These are phyloP conservation scores for Panagrolaimus sp. DNA, from an alignment of 1,140 invertebrate species.

Conservation along the genomic window DNA sequence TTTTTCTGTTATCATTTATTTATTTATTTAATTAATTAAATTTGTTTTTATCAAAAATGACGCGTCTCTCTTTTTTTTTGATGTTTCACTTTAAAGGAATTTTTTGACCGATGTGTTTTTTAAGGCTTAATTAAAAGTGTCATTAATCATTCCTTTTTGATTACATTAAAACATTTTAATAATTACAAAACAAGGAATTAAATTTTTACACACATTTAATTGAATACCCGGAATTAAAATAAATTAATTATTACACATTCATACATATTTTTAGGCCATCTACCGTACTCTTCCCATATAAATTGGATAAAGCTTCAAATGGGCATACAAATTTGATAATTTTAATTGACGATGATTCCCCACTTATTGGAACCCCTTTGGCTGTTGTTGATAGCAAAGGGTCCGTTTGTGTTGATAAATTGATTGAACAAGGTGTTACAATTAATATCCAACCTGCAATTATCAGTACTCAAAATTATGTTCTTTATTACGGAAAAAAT, in stretches of 20 bases:
- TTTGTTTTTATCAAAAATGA: too few species aligned
- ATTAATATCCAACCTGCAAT: conserved; percentile 2
- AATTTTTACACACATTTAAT: too few species aligned
- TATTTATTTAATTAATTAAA: too few species aligned
- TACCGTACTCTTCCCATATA: not conserved
- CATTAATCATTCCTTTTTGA: not conserved
- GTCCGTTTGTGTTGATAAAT: too few species aligned
- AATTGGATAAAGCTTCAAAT: not conserved
- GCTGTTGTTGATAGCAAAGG: not conserved
- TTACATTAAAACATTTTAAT: not conserved
- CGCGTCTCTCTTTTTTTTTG: too few species aligned
- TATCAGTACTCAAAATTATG: not conserved
- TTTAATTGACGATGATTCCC: not conserved
- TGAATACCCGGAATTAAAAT: too few species aligned
- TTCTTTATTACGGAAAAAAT: not conserved
- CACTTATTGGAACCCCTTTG: not conserved
- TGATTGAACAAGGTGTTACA: not conserved
- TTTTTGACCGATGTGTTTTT: not conserved
- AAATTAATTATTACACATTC: too few species aligned
- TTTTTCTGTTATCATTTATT: too few species aligned
- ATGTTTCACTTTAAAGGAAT: not conserved
- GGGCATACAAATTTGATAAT: not conserved
- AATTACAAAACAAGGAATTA: not conserved
- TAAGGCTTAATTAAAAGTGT: not conserved
- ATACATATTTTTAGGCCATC: not conserved